phyloP scores from a whole-genome alignment of 2,888 invertebrate genomes.

The Leptinotarsa rubiginosa region DNA sequence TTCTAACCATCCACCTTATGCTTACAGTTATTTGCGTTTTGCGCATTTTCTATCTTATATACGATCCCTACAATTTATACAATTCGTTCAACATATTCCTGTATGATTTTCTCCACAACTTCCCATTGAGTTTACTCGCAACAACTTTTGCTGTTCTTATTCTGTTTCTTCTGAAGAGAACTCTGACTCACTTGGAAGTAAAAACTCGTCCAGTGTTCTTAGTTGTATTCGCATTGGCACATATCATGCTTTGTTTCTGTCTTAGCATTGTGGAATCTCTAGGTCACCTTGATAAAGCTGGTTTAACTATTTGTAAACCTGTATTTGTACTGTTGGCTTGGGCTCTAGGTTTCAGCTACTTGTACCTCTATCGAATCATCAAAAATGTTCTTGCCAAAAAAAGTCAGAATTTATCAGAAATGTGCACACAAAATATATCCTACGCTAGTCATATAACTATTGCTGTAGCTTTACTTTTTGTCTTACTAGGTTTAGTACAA shows the following conservation, averaged over 20 bases:
- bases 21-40: constrained; percentile 85
- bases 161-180: constrained; percentile 84
- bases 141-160: constrained; percentile 91
- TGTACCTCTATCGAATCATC: constrained; percentile 84
- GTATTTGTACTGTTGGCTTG: constrained; percentile 88
- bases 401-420: constrained; percentile 82
- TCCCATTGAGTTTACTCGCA: constrained; percentile 88
- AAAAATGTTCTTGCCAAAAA: constrained; percentile 81
- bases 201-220: constrained; percentile 79
- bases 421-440: constrained; percentile 81
- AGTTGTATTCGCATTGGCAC: constrained; percentile 81
- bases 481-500: constrained; percentile 85
- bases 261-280: constrained; percentile 81
- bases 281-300: constrained; percentile 63
- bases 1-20: constrained; percentile 85
- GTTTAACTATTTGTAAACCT: constrained; percentile 82
- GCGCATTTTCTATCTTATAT: constrained; percentile 87
- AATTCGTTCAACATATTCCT: constrained; percentile 81
- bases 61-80: constrained; percentile 92
- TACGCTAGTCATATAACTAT: constrained; percentile 92
- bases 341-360: constrained; percentile 84
- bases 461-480: constrained; percentile 86
- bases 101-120: constrained; percentile 84
- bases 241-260: constrained; percentile 83
- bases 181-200: constrained; percentile 78